Base-by-base conservation (phyloP, 2,797 vertebrate species). In the Poeciliopsis infans region DNA sequence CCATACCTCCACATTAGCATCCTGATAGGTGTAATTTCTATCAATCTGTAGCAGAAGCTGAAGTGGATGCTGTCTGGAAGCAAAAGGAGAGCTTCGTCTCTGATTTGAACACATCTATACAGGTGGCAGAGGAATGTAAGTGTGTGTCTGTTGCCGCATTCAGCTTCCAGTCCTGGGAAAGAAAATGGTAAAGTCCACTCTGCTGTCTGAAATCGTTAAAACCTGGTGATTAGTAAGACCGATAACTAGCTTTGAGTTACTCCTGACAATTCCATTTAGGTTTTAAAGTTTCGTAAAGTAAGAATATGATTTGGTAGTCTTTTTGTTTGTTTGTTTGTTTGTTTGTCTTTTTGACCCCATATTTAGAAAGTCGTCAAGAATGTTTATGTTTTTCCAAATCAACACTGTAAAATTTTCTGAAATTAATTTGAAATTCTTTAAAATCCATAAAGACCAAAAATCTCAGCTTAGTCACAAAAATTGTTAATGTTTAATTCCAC, bases 241-340 rank as follows among this genome's bases (percentile, higher is more conserved):
- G 45, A 75, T 93, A 88, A 94, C 92, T 92, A 92, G 87, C 79
- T 91, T 88, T 90, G 86, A 79, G 79, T 85, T 45, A 81, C 80
- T 77, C 77, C 72, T 89, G 91, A 83, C 90, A 90, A 7, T 68
- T 87, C 83, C 74, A 83, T 90, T 89, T 78, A 46, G 77, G 76
- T 70, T 75, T 53, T 61, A 78, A 79, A 39, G 1, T 57, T 77
- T 57, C 49, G 46, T 33, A 61, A 72, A 76, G 18, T 20, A 49
- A 49, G 18, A 49, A 76, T 76, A 61, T 3, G 39, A 70, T 49
- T 53, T 36, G 47, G 61, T 66, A 23, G 61, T 39, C 31, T 31
- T 31, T 31, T 31, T 31, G 31, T 31, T 31, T 31, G 31, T 31
- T 31, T 31, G 31, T 31, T 31, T 31, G 31, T 31, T 31, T 31